Percentiles rank a stretch among this genome's conserved stretches.
Conservation (phyloP, 2,113 vertebrate species). For the Limanda limanda region DNA sequence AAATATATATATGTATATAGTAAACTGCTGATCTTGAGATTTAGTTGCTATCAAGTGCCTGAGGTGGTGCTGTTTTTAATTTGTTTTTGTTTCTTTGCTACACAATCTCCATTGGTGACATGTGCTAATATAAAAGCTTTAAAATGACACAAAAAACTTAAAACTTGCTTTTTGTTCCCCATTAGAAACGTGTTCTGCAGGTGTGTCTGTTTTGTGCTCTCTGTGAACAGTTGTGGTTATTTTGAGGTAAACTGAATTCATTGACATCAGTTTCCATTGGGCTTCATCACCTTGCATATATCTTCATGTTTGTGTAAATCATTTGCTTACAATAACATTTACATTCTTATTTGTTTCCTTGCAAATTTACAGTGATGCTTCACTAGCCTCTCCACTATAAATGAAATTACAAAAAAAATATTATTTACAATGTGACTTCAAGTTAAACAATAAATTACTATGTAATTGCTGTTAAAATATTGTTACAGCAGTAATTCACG, state of each 20-base stretch:
- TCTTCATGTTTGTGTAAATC: slow-evolving; percentile 42
- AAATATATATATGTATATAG: slow-evolving; percentile 59
- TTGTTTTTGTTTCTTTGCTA: slow-evolving; percentile 86
- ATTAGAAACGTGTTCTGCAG: slow-evolving; percentile 94
- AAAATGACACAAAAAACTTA: slow-evolving; percentile 91
- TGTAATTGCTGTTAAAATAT: slow-evolving; percentile 63
- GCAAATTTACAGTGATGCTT: slow-evolving; percentile 26
- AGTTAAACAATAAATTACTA: slow-evolving; percentile 50
- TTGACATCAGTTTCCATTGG: slow-evolving; percentile 88
- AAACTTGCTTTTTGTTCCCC: slow-evolving; percentile 84
- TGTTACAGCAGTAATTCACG: slow-evolving; percentile 56
- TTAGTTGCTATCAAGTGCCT: slow-evolving; percentile 99
- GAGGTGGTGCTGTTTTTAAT: slow-evolving; percentile 96
- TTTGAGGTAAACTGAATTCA: slow-evolving; percentile 93
- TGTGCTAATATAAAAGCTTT: slow-evolving; percentile 99
- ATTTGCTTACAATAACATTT: slow-evolving; percentile 35
- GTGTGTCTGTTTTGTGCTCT: slow-evolving; percentile 92
- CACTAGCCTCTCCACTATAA: slow-evolving; percentile 28
- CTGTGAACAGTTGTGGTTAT: slow-evolving; percentile 91
- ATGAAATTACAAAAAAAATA: slow-evolving; percentile 26
- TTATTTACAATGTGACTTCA: slow-evolving; percentile 45
- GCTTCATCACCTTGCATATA: slow-evolving; percentile 41
- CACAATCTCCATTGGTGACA: slow-evolving; percentile 97
- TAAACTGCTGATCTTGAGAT: slow-evolving; percentile 98
- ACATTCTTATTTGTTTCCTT: slow-evolving; percentile 23